These are phyloP conservation scores for Eretmocerus hayati DNA, from an alignment of 2,888 invertebrate species.

Conservation along the genomic window DNA sequence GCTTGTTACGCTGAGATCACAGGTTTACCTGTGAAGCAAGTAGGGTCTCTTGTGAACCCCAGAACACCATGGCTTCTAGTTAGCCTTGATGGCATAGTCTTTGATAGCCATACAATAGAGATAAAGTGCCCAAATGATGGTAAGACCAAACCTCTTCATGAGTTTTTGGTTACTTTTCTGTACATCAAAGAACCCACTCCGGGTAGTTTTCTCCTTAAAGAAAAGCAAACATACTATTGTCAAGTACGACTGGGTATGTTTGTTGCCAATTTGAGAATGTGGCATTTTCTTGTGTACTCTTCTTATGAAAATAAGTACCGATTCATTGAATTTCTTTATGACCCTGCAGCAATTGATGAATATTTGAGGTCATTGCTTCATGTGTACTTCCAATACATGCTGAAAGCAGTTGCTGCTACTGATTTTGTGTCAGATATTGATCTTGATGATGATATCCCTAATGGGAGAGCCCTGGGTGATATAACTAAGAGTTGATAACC, in stretches of 20 bases:
- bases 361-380: neutral
- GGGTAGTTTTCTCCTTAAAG: neutral
- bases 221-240: neutral
- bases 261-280: neutral
- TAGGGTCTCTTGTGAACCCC: neutral
- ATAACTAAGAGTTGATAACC: too few species aligned
- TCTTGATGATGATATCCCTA: too few species aligned
- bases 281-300: neutral
- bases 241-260: neutral
- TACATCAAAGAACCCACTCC: neutral
- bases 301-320: neutral
- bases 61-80: neutral
- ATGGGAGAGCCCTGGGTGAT: too few species aligned
- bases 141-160: neutral
- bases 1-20: neutral
- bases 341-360: neutral
- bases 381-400: neutral
- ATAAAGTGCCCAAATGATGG: neutral
- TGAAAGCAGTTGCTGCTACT: too few species aligned
- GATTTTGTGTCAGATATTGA: too few species aligned
- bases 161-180: neutral
- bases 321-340: neutral
- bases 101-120: neutral
- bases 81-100: neutral
- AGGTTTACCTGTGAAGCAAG: neutral